Evolutionary conservation across 2,797 vertebrate species (phyloP), one percentile per base, ranked within the genome.

Genomic region (Ara ararauna): DNA sequence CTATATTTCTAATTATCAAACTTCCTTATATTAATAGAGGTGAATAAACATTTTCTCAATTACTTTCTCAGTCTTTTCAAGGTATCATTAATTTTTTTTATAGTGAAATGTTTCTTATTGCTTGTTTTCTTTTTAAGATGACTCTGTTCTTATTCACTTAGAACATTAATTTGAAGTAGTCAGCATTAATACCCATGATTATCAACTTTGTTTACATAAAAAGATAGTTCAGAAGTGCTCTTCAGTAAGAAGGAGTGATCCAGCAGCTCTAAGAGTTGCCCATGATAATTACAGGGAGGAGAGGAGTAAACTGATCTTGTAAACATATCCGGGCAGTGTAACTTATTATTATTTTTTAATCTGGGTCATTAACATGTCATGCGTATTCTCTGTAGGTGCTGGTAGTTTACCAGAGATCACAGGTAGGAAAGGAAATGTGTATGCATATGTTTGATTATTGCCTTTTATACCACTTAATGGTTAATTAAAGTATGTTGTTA

Each of bases 321-420:
- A 96, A 96, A 90, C 88, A 42, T 95, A 97, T 34, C 94, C 0
- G 0, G 61, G 88, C 84, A 87, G 86, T 56, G 86, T 87, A 92
- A 71, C 44, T 90, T 94, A 77, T 94, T 88, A 96, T 96, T 97
- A 96, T 93, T 97, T 89, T 96, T 96, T 97, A 96, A 97, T 96
- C 88, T 94, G 92, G 94, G 90, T 96, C 93, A 96, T 95, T 96
- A 94, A 36, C 75, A 53, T 92, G 94, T 93, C 93, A 79, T 87
- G 65, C 6, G 30, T 76, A 71, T 67, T 94, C 84, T 93, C 56
- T 74, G 77, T 87, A 87, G 84, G 81, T 1, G 4, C 47, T 84
- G 84, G 71, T 85, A 76, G 13, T 6, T 87, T 77, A 67, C 74
- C 51, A 70, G 84, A 84, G 80, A 76, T 82, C 88, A 93, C 47